These are phyloP conservation scores for Drosophila seguyi DNA, from an alignment of 1,140 invertebrate species.

Conservation along the genomic window DNA sequence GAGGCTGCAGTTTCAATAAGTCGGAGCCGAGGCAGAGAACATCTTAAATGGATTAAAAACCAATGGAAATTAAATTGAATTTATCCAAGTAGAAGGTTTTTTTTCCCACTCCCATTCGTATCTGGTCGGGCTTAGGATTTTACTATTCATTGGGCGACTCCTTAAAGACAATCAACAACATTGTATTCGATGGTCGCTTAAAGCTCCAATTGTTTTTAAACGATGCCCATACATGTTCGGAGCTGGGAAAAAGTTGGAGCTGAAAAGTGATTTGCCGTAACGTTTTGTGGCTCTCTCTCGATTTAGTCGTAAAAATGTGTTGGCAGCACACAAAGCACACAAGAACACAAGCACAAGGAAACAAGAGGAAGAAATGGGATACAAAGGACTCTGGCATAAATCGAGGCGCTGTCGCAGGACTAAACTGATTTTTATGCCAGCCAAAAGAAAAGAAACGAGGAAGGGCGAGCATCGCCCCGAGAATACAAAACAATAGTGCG, in stretches of 20 bases:
- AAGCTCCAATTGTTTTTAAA: slow-evolving; percentile 51
- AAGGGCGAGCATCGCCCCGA: slow-evolving; percentile 1
- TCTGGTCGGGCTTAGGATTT: slow-evolving; percentile 1
- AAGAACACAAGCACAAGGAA: slow-evolving; percentile 11
- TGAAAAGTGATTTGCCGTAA: slow-evolving; percentile 75
- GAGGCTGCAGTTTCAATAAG: slow-evolving; percentile 61
- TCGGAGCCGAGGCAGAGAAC: slow-evolving; percentile 1
- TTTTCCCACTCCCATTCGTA: not conserved
- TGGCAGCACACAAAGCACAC: slow-evolving; percentile 51
- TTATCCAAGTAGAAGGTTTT: slow-evolving; percentile 9
- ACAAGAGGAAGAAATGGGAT: slow-evolving; percentile 13
- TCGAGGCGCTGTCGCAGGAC: slow-evolving; percentile 64
- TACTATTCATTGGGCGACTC: slow-evolving; percentile 38
- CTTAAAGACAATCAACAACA: slow-evolving; percentile 49
- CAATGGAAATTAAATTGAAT: slow-evolving; percentile 54
- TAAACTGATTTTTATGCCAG: slow-evolving; percentile 76
- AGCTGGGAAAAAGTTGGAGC: slow-evolving; percentile 22
- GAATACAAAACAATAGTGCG: slow-evolving; percentile 73
- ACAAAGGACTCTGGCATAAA: slow-evolving; percentile 63
- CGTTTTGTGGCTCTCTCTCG: slow-evolving; percentile 71
- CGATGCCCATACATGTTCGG: slow-evolving; percentile 23
- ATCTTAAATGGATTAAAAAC: slow-evolving; percentile 60
- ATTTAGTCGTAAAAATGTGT: slow-evolving; percentile 74
- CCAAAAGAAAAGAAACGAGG: slow-evolving; percentile 11
- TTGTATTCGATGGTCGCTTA: slow-evolving; percentile 26